A percentile compares a stretch with the other conserved stretches of the same genome.
phyloP scores from a whole-genome alignment of 2,113 vertebrate species.

The Crotalus horridus region DNA sequence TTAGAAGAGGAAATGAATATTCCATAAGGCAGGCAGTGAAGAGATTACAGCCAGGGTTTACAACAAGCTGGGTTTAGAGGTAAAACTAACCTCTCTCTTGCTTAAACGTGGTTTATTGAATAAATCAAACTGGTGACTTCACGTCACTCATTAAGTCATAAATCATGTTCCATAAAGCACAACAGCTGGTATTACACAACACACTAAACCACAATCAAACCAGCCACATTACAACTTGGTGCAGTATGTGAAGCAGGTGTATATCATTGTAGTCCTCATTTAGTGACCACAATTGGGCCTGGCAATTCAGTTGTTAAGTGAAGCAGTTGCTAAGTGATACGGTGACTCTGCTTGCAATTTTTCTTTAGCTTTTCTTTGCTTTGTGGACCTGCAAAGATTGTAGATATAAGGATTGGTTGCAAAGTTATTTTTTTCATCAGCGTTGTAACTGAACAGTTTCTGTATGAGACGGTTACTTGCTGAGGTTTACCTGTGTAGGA shows the following conservation, averaged over 20 bases:
- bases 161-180: background rate
- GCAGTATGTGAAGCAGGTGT: background rate
- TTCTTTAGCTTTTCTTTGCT: background rate
- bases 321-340: background rate
- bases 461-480: background rate
- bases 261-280: background rate
- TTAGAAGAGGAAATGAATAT: background rate
- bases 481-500: too few species aligned
- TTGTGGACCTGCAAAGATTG: background rate
- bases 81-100: background rate
- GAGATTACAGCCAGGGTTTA: background rate
- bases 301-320: background rate
- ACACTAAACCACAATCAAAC: background rate
- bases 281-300: background rate
- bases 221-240: background rate
- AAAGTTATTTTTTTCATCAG: background rate
- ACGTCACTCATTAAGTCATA: background rate
- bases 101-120: background rate
- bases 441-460: background rate
- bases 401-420: background rate
- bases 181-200: background rate
- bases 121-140: background rate
- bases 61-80: background rate
- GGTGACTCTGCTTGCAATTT: background rate
- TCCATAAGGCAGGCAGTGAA: background rate